Evolutionary conservation across 1,140 invertebrate species (phyloP), one percentile per base, ranked within the genome.

Genomic region (Akabosia matsudoensis): DNA sequence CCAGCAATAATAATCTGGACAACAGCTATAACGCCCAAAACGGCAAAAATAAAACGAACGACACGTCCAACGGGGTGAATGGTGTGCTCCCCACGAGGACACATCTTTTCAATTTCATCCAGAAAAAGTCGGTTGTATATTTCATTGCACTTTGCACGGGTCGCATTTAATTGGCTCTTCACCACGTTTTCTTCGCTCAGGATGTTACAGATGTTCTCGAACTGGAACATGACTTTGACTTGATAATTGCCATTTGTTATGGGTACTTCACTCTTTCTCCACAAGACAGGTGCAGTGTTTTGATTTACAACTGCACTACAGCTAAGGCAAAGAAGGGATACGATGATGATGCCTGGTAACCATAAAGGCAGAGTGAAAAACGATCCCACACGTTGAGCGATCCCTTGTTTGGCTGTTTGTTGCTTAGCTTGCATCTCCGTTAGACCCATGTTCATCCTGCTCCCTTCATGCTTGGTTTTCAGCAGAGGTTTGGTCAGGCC

Each of bases 401-500:
- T n/a, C n/a, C n/a, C n/a, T n/a, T n/a, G n/a, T n/a, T 45, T 45
- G 33, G 13, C 7, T 18, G 18, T 18, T 7, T 34, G 2, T 26
- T 26, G 56, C 51, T 28, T 3, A 52, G 1, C 31, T 14, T 14
- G 1, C 54, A n/a, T 22, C 73, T 3, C 22, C 56, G 51, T 18
- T 16, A 26, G 13, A 74, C 34, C 0, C 64, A 61, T 28, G 74
- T 74, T 2, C 18, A n/a, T 30, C 74, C 73, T 1, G 81, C 16
- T 34, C 82, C 82, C 0, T 82, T 82, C 13, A 82, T 26, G 0
- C 78, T 74, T n/a, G 61, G 67, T 33, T 61, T 28, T 3, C 72
- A 22, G 16, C 75, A 74, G 26, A 64, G 26, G 22, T 52, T 82
- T 82, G 0, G 82, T 82, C 30, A 82, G 26, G 1, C 80, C 72